Base-by-base conservation (phyloP, 1,140 invertebrate genomes). In the Hypsibius dujardini region DNA sequence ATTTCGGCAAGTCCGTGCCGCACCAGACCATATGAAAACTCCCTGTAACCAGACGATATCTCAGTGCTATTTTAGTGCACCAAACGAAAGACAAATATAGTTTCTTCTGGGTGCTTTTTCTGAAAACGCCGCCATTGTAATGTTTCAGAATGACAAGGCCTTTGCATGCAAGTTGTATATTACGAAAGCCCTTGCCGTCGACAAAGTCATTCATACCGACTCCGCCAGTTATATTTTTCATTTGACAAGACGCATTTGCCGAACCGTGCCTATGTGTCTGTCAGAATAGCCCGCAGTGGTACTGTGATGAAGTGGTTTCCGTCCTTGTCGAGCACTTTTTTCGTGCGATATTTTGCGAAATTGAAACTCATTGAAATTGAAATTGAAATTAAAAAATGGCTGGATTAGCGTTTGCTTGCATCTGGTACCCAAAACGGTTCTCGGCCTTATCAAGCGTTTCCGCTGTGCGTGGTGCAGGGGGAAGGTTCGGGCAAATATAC, bases 51-150 rank as follows among this genome's bases (percentile, higher is more conserved):
- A 7, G 50, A n/a, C 50, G 50, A 56, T 7, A 7, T 7, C 50
- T n/a, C 50, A 56, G 7, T 56, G 50, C 7, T 56, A 56, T 7
- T 7, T 56, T 56, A n/a, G n/a, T 7, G n/a, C 7, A n/a, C 7
- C n/a, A n/a, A n/a, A 56, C 50, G n/a, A 56, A 56, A 7, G n/a
- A 7, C 7, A 56, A n/a, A 56, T 56, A 56, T n/a, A 56, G 7
- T 56, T 56, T 56, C n/a, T n/a, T 56, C 50, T 56, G 50, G 50
- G 50, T 56, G 50, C 50, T 56, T n/a, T 56, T 56, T 7, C 50
- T 56, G n/a, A 56, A 7, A 7, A n/a, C 50, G 50, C 7, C 50
- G 7, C 50, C 50, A n/a, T 56, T n/a, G 7, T 7, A 7, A 56
- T 56, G 50, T 7, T 7, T n/a, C 7, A n/a, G n/a, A 56, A 56